Evolutionary conservation across 1,140 invertebrate genomes (phyloP).

Genomic region (Pemphigus obesinymphae): DNA sequence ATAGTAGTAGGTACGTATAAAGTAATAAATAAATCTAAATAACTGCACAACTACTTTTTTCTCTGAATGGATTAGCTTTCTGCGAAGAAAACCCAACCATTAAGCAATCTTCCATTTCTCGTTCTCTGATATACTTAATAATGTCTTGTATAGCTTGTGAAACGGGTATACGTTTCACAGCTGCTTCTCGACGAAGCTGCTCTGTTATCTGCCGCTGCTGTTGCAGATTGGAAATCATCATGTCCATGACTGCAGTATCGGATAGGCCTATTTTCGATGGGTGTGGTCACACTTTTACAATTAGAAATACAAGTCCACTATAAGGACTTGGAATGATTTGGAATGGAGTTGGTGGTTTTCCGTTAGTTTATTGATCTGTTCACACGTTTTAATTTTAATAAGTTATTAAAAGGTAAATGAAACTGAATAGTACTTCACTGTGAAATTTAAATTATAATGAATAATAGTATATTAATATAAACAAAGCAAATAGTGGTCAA

Average conservation of each 20-base stretch:
- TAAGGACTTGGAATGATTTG: background rate
- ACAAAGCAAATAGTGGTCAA: background rate
- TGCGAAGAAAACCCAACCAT: conserved; percentile 91
- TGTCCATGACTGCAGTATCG: conserved; percentile 79
- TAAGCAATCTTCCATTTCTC: conserved; percentile 91
- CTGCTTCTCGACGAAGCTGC: conserved; percentile 85
- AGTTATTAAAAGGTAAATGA: background rate
- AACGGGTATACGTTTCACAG: conserved; percentile 77
- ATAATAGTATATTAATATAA: background rate
- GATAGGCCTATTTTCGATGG: conserved; percentile 68
- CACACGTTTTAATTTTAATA: background rate
- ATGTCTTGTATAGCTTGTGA: conserved; percentile 91
- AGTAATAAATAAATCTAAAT: conserved; percentile 55
- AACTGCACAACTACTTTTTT: conserved; percentile 87
- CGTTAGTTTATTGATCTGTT: background rate
- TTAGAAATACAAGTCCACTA: conserved; percentile 8
- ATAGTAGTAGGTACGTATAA: background rate
- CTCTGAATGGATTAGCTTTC: conserved; percentile 94
- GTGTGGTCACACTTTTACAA: conserved; percentile 37
- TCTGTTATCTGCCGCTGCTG: conserved; percentile 90
- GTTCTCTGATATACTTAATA: conserved; percentile 86
- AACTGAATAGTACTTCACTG: background rate
- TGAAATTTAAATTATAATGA: background rate
- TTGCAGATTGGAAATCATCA: conserved; percentile 84
- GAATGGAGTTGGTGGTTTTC: background rate